phyloP scores from a whole-genome alignment of 2,888 invertebrate genomes.

The Enchytraeus crypticus region DNA sequence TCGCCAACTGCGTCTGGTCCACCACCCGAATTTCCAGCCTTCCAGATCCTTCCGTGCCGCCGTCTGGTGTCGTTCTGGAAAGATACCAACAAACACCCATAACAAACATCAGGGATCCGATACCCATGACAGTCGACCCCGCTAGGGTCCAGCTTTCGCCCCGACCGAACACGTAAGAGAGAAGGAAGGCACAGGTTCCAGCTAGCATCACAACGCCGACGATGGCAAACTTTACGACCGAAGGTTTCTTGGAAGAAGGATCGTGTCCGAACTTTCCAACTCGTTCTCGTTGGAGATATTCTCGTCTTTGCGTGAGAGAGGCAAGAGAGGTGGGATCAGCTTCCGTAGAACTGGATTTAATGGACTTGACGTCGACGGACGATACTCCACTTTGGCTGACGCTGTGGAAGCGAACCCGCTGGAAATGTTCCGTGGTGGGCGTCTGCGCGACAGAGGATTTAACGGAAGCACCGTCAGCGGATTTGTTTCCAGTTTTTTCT shows the following conservation, averaged over 20 bases:
- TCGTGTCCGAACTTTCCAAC: not conserved
- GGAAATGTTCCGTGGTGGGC: not conserved
- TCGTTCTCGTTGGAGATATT: not conserved
- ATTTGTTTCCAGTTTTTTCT: not conserved
- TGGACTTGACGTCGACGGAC: not conserved
- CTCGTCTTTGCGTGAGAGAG: not conserved
- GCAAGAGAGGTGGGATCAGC: not conserved
- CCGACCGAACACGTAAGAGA: constrained; percentile 7
- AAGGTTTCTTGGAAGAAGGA: not conserved
- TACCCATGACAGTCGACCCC: constrained; percentile 12
- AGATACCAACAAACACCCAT: constrained; percentile 15
- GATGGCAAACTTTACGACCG: constrained; percentile 4
- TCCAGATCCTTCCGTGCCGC: not conserved
- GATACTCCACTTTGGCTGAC: not conserved
- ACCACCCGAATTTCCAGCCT: constrained; percentile 14
- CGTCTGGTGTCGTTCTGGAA: constrained; percentile 14
- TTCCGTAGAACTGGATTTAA: not conserved
- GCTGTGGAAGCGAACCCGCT: not conserved
- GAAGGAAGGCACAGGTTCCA: constrained; percentile 14
- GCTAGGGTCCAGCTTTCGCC: constrained; percentile 13
- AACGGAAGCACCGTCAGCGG: constrained; percentile 9
- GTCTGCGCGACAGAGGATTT: not conserved
- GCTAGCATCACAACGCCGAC: constrained; percentile 12
- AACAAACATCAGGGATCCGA: constrained; percentile 14
- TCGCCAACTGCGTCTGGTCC: constrained; percentile 12